Conservation (phyloP, 2,888 invertebrate genomes). For the Diplazon laetatorius region DNA sequence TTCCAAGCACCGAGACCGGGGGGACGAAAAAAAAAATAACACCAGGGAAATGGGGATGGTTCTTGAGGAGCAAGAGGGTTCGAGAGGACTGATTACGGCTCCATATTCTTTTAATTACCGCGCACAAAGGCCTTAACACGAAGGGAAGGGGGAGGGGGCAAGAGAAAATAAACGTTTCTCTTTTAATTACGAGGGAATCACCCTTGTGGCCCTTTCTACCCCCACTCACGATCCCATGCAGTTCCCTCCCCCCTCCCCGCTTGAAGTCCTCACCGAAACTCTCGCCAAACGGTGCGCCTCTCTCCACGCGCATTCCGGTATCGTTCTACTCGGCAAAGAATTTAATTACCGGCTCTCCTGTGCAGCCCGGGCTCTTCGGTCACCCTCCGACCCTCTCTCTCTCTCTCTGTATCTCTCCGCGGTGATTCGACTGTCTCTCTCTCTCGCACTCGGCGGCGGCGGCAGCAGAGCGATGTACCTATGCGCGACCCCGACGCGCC, state of each 20-base stretch:
- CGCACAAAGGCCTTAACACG: slow-evolving; percentile 55
- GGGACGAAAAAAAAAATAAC: slow-evolving; percentile 63
- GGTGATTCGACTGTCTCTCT: slow-evolving; percentile 28
- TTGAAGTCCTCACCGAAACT: slow-evolving; percentile 14
- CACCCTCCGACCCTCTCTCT: slow-evolving; percentile 46
- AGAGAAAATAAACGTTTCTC: slow-evolving; percentile 80
- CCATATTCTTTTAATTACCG: slow-evolving; percentile 81
- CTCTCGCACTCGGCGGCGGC: slow-evolving; percentile 32
- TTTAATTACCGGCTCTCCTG: slow-evolving; percentile 78
- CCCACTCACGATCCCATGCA: slow-evolving; percentile 6
- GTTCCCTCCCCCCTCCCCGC: not conserved
- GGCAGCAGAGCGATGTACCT: slow-evolving; percentile 43
- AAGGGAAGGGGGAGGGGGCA: slow-evolving; percentile 70
- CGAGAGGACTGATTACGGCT: slow-evolving; percentile 74
- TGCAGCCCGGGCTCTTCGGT: slow-evolving; percentile 40
- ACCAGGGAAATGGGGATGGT: slow-evolving; percentile 25
- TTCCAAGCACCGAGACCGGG: slow-evolving; percentile 10
- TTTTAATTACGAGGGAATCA: slow-evolving; percentile 78
- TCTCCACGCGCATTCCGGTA: slow-evolving; percentile 79
- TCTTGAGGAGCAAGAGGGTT: slow-evolving; percentile 19
- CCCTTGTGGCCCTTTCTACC: slow-evolving; percentile 45
- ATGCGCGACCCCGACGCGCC: slow-evolving; percentile 49
- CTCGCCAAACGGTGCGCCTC: slow-evolving; percentile 66
- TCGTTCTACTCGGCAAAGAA: slow-evolving; percentile 80
- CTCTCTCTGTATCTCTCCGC: slow-evolving; percentile 3